Evolutionary conservation across 1,140 invertebrate species (phyloP).

Genomic region (Lepidurus apus): DNA sequence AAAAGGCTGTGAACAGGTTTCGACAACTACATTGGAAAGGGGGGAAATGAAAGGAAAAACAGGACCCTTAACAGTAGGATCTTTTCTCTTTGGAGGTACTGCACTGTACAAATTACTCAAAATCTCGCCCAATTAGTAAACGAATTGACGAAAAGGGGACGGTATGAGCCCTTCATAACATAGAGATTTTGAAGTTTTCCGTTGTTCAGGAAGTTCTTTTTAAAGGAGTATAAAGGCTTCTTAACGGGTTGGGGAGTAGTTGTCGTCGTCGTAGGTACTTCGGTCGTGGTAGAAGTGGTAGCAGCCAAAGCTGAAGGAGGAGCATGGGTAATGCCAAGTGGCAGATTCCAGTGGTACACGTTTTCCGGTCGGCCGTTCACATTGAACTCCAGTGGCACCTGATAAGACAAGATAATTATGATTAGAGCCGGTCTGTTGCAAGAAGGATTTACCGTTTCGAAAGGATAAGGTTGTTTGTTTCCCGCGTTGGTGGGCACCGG

Average conservation of each 20-base stretch:
- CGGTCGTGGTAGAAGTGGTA: conserved; percentile 34
- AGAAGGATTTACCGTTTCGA: conserved; percentile 31
- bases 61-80: neutral
- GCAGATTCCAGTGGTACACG: conserved; percentile 36
- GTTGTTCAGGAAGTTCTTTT: conserved; percentile 33
- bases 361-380: conserved; percentile 34
- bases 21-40: neutral
- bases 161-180: conserved; percentile 31
- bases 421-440: neutral
- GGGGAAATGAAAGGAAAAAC: neutral
- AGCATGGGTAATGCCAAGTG: conserved; percentile 23
- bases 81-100: neutral
- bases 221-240: conserved; percentile 26
- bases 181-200: conserved; percentile 34
- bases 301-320: conserved; percentile 1
- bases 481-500: conserved; percentile 4
- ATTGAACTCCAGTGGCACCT: conserved; percentile 33
- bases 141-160: neutral
- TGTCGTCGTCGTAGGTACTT: conserved; percentile 20
- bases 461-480: conserved; percentile 24
- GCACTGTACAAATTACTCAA: neutral
- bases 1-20: no score
- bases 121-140: neutral
- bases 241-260: conserved; percentile 26
- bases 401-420: conserved; percentile 22